Evolutionary conservation across 2,797 vertebrate species (phyloP).

Genomic region (Gymnodraco acuticeps): DNA sequence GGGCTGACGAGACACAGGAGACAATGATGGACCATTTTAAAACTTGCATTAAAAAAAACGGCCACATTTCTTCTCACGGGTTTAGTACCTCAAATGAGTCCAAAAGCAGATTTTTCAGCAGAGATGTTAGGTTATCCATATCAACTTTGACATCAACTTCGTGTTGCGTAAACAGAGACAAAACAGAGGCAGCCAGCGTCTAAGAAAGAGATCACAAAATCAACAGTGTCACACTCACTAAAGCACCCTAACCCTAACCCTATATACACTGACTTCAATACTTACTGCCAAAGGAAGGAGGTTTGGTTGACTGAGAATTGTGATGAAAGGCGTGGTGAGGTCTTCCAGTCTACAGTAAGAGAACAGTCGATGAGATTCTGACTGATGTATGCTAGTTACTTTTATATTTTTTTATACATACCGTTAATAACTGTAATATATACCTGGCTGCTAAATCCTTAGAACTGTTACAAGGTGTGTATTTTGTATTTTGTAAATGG

Average conservation of each 20-base stretch:
- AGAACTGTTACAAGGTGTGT: too few species aligned
- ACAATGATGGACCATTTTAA: not conserved
- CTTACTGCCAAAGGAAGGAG: constrained; percentile 77
- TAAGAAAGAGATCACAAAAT: constrained; percentile 62
- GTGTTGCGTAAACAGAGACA: constrained; percentile 85
- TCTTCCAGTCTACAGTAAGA: constrained; percentile 72
- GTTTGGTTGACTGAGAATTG: constrained; percentile 69
- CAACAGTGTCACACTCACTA: not conserved
- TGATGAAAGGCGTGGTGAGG: constrained; percentile 72
- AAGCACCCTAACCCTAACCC: not conserved
- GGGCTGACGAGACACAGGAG: constrained; percentile 69
- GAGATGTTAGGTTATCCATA: constrained; percentile 73
- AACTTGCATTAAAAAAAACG: not conserved
- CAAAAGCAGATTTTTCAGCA: constrained; percentile 73
- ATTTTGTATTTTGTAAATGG: too few species aligned
- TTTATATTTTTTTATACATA: not conserved
- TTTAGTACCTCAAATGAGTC: constrained; percentile 83
- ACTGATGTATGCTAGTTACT: not conserved
- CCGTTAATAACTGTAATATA: too few species aligned
- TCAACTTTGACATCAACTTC: constrained; percentile 78
- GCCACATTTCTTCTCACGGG: not conserved
- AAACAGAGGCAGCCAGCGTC: constrained; percentile 88
- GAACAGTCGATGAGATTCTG: constrained; percentile 22
- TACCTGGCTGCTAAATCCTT: too few species aligned
- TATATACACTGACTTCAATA: not conserved